Evolutionary conservation across 2,888 invertebrate species (phyloP).

Genomic region (Agrochola macilenta): DNA sequence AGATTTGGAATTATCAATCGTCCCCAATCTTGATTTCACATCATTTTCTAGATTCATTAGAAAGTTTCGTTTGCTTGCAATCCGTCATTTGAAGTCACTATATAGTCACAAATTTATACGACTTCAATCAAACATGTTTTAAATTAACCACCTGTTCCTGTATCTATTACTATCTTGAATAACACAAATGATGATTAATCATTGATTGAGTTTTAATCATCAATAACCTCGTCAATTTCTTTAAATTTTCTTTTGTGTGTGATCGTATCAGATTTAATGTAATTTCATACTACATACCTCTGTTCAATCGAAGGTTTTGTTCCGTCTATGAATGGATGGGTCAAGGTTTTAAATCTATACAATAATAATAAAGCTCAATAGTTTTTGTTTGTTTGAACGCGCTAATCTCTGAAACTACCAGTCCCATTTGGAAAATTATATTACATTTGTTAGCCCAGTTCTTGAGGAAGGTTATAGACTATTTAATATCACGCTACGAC

Average conservation of each 20-base stretch:
- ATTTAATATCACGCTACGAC: neutral
- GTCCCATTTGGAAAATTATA: neutral
- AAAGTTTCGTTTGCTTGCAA: neutral
- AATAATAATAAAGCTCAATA: neutral
- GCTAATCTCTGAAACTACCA: neutral
- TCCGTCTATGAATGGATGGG: slow-evolving; percentile 43
- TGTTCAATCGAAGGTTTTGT: slow-evolving; percentile 50
- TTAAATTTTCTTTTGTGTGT: slow-evolving; percentile 55
- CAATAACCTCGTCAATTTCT: slow-evolving; percentile 48
- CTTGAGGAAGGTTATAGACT: neutral
- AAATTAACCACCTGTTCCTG: slow-evolving; percentile 11
- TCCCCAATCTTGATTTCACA: neutral
- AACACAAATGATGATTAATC: slow-evolving; percentile 45
- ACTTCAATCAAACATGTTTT: neutral
- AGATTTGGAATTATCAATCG: neutral
- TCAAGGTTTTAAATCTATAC: slow-evolving; percentile 51
- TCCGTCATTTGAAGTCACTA: neutral
- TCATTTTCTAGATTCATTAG: neutral
- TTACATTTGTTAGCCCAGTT: neutral
- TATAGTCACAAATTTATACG: neutral
- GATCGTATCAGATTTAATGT: slow-evolving; percentile 37
- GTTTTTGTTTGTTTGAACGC: neutral
- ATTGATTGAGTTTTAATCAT: slow-evolving; percentile 32
- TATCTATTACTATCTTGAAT: slow-evolving; percentile 18
- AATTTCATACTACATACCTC: slow-evolving; percentile 56